phyloP scores from a whole-genome alignment of 2,113 vertebrate species.

The Microcebus tavaratra region DNA sequence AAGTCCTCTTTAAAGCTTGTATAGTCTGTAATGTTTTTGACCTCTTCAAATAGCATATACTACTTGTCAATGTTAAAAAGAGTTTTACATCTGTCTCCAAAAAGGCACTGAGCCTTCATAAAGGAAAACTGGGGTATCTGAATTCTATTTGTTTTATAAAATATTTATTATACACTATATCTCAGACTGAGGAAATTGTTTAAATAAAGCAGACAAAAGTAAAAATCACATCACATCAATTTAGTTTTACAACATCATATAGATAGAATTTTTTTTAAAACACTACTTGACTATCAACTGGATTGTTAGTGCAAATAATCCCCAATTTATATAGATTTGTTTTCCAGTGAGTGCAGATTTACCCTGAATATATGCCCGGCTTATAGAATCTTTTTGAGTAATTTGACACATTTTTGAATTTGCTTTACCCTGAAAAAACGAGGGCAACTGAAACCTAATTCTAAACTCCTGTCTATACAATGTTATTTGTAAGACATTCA shows the following conservation, averaged over 20 bases:
- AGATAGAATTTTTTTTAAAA: background rate
- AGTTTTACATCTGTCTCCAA: background rate
- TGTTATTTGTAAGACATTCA: background rate
- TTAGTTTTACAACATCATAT: background rate
- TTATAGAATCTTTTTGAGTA: background rate
- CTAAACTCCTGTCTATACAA: background rate
- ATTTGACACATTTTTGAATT: background rate
- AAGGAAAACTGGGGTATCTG: background rate
- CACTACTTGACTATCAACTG: background rate
- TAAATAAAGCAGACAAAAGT: background rate
- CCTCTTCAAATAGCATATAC: background rate
- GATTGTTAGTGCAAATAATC: background rate
- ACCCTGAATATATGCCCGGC: background rate
- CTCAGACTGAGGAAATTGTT: background rate
- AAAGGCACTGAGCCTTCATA: background rate
- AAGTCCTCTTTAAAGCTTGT: background rate
- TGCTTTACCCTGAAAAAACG: conserved; percentile 24
- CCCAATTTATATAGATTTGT: background rate
- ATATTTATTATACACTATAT: background rate
- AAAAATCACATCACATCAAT: background rate
- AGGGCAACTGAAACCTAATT: background rate
- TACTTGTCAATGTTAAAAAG: background rate
- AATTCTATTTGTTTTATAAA: background rate
- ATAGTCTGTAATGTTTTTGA: background rate
- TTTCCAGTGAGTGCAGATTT: background rate